Conservation (phyloP, 2,113 vertebrate genomes). For the Oryzias woworae region DNA sequence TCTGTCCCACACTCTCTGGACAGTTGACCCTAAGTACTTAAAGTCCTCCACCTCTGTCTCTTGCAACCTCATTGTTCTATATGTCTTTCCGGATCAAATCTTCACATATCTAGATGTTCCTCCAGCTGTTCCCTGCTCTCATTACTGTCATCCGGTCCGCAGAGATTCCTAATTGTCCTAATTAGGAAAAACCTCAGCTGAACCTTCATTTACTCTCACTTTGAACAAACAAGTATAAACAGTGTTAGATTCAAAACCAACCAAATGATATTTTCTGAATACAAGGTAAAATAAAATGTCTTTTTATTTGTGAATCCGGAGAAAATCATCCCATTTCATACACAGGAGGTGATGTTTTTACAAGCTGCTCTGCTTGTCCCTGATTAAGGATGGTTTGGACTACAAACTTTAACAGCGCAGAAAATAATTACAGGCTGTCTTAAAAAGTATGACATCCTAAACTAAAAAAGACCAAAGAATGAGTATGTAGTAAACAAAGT, state of each 20-base stretch:
- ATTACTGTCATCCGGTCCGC: too few relatives aligned
- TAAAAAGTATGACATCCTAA: constrained; percentile 47
- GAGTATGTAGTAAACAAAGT: constrained; percentile 12
- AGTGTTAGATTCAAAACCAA: constrained; percentile 20
- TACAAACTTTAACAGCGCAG: constrained; percentile 67
- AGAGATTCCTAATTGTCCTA: too few relatives aligned
- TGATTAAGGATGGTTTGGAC: constrained; percentile 58
- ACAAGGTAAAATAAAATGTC: constrained; percentile 12
- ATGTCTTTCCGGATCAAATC: too few relatives aligned
- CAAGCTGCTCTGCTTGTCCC: constrained; percentile 50
- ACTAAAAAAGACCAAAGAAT: constrained; percentile 14
- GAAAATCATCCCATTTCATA: constrained; percentile 43
- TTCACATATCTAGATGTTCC: too few relatives aligned
- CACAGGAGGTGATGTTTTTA: constrained; percentile 52
- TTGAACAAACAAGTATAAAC: not conserved
- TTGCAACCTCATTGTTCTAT: too few relatives aligned
- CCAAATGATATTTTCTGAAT: constrained; percentile 24
- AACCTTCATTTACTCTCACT: constrained; percentile 16
- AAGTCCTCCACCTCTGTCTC: too few relatives aligned
- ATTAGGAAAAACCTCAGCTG: too few relatives aligned
- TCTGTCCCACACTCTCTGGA: too few relatives aligned
- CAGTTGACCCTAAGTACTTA: too few relatives aligned
- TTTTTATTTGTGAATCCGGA: constrained; percentile 37
- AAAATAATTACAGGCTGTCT: constrained; percentile 62
- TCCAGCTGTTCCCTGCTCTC: too few relatives aligned